A percentile compares a stretch with the other conserved stretches of the same genome.
These are phyloP conservation scores for Burhinus bistriatus DNA, from an alignment of 2,113 vertebrate genomes.

Conservation along the genomic window DNA sequence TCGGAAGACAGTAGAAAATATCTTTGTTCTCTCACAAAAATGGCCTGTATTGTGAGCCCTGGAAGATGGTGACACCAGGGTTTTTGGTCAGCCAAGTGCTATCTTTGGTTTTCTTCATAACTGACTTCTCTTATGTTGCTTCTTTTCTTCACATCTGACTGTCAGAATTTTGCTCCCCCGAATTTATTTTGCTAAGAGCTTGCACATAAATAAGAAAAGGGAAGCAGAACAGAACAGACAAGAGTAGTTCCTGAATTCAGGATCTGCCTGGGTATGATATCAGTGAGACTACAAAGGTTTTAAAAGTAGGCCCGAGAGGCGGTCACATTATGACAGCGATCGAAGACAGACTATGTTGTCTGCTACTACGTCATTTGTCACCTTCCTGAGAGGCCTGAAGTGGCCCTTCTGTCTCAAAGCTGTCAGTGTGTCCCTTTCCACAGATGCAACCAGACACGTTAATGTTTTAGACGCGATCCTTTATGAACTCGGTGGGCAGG, in stretches of 20 bases:
- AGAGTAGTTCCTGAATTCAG: background rate
- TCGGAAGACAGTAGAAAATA: background rate
- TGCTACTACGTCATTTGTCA: background rate
- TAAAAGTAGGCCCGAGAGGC: background rate
- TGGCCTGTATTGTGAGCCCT: background rate
- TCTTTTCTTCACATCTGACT: background rate
- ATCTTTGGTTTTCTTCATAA: background rate
- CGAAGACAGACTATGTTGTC: background rate
- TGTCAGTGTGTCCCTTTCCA: background rate
- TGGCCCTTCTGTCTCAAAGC: background rate
- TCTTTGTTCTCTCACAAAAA: background rate
- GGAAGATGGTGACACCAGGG: background rate
- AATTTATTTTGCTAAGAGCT: background rate
- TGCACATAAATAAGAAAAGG: background rate
- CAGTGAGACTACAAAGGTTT: background rate
- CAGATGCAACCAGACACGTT: background rate
- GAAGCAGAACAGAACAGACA: background rate
- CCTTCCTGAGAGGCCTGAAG: background rate
- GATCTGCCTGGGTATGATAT: background rate
- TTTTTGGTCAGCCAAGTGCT: background rate
- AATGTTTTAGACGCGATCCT: background rate
- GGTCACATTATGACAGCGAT: rapidly evolving
- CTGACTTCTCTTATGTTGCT: background rate
- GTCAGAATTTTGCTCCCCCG: background rate
- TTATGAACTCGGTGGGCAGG: background rate